Base-by-base conservation (phyloP, 2,888 invertebrate species). In the Eilema griseolum region DNA sequence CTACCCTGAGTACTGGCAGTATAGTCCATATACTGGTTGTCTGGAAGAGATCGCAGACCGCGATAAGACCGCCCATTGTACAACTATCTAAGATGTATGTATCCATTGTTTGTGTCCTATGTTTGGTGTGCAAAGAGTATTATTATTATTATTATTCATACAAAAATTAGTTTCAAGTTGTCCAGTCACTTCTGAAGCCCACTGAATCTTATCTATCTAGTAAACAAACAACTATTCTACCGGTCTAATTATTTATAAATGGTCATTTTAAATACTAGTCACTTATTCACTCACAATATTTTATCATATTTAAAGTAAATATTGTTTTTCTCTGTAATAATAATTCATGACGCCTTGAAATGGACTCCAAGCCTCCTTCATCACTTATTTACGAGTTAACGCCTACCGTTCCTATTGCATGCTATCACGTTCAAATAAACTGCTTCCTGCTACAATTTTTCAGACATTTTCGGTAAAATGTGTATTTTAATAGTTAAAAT, bases 311-410 rank as follows among this genome's bases (percentile, higher is more conserved):
- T n/a, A 10, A 52, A 10, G 12, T 59, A 59, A 59, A 59, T 59
- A 26, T 16, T 59, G 28, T 24, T 28, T 16, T 26, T 11, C n/a
- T 61, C n/a, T 61, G 14, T 61, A 8, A 33, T n/a, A 61, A 59
- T 16, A 26, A 59, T 26, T 59, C 31, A 61, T 20, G 61, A 33
- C 31, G 10, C 28, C 31, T n/a, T 5, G n/a, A 61, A 61, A 61
- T 61, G 8, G 28, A 61, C 5, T 62, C n/a, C 37, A 37, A 62
- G 62, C 7, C 23, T 33, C n/a, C 37, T 37, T 62, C 33, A 31
- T 37, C 37, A 37, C 41, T 62, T 62, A 62, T 37, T 62, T 23
- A 62, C 62, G 16, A 24, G 24, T 23, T 37, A 24, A 62, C 24
- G 62, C 62, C 62, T n/a, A 31, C 61, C 12, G 37, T 33, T 37